These are phyloP conservation scores for Campoplex capitator DNA, from an alignment of 2,888 invertebrate species.

Conservation along the genomic window DNA sequence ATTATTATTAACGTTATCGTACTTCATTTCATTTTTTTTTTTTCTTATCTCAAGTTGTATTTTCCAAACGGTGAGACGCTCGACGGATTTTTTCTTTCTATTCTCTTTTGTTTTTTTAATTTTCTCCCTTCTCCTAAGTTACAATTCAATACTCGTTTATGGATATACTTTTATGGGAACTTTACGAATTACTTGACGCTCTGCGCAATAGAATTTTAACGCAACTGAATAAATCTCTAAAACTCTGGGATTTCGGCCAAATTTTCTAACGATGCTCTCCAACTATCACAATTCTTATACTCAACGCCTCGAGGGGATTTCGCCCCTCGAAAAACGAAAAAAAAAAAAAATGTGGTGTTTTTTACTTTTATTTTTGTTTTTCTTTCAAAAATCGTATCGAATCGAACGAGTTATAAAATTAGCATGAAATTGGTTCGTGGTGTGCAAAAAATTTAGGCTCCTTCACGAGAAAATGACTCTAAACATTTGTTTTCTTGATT, in stretches of 20 bases:
- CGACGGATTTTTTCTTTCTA: conserved; percentile 1
- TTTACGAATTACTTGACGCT: neutral
- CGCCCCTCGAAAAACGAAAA: neutral
- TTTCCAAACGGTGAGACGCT: neutral
- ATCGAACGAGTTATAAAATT: neutral
- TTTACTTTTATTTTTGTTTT: neutral
- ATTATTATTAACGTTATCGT: conserved; percentile 25
- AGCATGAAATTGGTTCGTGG: neutral
- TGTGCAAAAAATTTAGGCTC: too few relatives aligned
- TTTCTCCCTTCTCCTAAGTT: neutral
- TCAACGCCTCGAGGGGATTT: neutral
- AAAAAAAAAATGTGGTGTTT: too few relatives aligned
- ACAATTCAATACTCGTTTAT: too few relatives aligned
- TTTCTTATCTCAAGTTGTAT: conserved; percentile 18
- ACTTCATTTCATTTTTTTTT: neutral
- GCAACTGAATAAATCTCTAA: neutral
- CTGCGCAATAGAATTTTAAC: neutral
- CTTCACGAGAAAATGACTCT: neutral
- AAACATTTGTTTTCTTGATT: neutral
- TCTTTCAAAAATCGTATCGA: neutral
- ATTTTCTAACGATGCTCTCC: neutral
- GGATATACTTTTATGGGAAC: conserved; percentile 17
- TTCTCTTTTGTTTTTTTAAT: neutral
- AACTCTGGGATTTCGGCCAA: conserved; percentile 37
- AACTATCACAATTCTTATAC: conserved; percentile 40